Evolutionary conservation across 2,888 invertebrate species (phyloP).

Genomic region (Caenorhabditis macrosperma): DNA sequence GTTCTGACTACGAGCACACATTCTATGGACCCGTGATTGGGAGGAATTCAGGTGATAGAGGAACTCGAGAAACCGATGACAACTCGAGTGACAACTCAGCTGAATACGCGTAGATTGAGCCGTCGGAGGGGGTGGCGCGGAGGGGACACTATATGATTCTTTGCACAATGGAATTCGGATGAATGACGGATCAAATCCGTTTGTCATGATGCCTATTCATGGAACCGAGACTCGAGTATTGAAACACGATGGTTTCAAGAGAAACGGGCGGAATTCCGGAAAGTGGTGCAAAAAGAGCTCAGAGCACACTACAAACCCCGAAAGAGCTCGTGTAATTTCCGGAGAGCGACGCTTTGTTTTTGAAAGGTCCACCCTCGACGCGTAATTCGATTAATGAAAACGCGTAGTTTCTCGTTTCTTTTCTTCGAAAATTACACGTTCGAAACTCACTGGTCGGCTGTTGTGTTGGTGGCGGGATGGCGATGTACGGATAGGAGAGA

Average conservation of each 20-base stretch:
- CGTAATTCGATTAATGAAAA: constrained; percentile 3
- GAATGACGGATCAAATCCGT: background rate
- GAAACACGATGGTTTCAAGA: background rate
- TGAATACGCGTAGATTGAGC: constrained; percentile 1
- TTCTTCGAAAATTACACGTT: constrained; percentile 1
- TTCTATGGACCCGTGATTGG: background rate
- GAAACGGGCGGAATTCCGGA: background rate
- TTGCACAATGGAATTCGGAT: background rate
- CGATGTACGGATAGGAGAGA: constrained; percentile 41
- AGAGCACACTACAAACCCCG: too few relatives aligned
- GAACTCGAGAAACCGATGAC: background rate
- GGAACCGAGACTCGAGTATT: background rate
- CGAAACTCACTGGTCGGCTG: constrained; percentile 43
- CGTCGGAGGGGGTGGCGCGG: background rate
- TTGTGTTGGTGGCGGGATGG: constrained; percentile 47
- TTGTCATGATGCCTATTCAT: background rate
- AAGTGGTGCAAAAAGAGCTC: too few relatives aligned
- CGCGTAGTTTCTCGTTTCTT: background rate
- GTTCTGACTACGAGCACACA: background rate
- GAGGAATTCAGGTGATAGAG: background rate
- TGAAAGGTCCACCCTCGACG: constrained; percentile 12
- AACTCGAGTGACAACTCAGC: background rate
- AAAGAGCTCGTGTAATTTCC: too few relatives aligned
- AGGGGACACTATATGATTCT: background rate
- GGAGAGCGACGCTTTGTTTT: constrained; percentile 12